Conservation (phyloP, 1,140 invertebrate species). For the Listronotus oregonensis region DNA sequence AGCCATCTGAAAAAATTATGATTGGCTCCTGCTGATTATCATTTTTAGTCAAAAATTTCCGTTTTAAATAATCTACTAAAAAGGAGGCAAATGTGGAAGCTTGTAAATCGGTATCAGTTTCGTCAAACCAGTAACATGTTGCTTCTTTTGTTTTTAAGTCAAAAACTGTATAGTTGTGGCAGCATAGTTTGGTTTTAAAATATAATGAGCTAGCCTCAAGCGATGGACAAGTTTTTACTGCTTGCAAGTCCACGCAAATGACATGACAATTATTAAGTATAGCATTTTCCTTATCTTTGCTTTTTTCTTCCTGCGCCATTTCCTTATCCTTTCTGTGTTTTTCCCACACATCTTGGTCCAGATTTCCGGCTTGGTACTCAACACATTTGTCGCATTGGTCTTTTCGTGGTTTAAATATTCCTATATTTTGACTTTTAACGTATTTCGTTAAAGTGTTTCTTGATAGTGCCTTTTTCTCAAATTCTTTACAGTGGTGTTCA, state of each 20-base stretch:
- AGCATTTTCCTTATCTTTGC: background rate
- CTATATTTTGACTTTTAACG: background rate
- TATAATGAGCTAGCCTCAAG: constrained; percentile 1
- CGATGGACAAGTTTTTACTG: constrained; percentile 1
- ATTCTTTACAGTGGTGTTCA: background rate
- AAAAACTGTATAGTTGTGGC: background rate
- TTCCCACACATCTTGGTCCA: background rate
- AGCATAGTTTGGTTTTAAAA: constrained; percentile 5
- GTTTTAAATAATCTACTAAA: background rate
- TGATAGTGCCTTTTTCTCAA: background rate
- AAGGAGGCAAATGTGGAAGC: too few relatives aligned
- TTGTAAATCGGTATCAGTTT: too few relatives aligned
- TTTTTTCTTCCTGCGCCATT: background rate
- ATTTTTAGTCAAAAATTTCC: background rate
- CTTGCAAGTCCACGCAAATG: background rate
- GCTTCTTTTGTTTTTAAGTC: background rate
- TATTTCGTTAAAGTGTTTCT: constrained; percentile 4
- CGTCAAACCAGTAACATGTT: too few relatives aligned
- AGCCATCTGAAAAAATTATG: background rate
- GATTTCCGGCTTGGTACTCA: constrained; percentile 3
- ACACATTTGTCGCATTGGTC: background rate
- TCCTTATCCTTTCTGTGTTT: constrained; percentile 8
- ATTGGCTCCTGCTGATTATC: too few relatives aligned
- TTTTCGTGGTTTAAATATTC: background rate
- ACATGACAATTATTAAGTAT: background rate